Conservation (phyloP, 2,888 invertebrate species). For the Flexamia atlantica region DNA sequence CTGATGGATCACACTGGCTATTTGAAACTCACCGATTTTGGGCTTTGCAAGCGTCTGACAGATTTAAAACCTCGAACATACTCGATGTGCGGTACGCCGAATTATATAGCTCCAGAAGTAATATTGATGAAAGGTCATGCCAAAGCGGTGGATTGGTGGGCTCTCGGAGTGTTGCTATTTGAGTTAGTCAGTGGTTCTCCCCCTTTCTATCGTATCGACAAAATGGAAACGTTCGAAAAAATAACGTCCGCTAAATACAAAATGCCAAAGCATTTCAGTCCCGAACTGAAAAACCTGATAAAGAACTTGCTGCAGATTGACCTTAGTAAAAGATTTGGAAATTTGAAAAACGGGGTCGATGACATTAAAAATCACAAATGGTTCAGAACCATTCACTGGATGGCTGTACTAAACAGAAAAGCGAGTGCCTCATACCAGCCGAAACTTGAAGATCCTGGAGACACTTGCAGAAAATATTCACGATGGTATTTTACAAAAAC, state of each 20-base stretch:
- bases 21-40: conserved; percentile 94
- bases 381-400: conserved; percentile 92
- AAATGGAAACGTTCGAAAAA: conserved; percentile 96
- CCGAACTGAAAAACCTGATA: conserved; percentile 90
- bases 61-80: conserved; percentile 75
- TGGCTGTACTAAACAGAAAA: conserved; percentile 87
- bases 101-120: conserved; percentile 78
- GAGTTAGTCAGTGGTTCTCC: conserved; percentile 96
- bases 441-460: conserved; percentile 77
- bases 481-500: too few species aligned
- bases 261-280: conserved; percentile 90
- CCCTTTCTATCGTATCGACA: conserved; percentile 94
- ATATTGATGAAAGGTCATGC: conserved; percentile 92
- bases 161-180: conserved; percentile 91
- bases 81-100: conserved; percentile 79
- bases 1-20: conserved; percentile 89
- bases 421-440: conserved; percentile 82
- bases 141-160: conserved; percentile 98
- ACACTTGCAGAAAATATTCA: too few species aligned
- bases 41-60: conserved; percentile 87
- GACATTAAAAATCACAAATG: conserved; percentile 95
- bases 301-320: conserved; percentile 90
- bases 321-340: conserved; percentile 89
- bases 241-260: conserved; percentile 94
- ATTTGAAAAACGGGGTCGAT: conserved; percentile 88